Percentiles rank a stretch among this genome's conserved stretches.
These are phyloP conservation scores for Lophura nycthemera DNA, from an alignment of 2,113 vertebrate genomes.

Conservation along the genomic window DNA sequence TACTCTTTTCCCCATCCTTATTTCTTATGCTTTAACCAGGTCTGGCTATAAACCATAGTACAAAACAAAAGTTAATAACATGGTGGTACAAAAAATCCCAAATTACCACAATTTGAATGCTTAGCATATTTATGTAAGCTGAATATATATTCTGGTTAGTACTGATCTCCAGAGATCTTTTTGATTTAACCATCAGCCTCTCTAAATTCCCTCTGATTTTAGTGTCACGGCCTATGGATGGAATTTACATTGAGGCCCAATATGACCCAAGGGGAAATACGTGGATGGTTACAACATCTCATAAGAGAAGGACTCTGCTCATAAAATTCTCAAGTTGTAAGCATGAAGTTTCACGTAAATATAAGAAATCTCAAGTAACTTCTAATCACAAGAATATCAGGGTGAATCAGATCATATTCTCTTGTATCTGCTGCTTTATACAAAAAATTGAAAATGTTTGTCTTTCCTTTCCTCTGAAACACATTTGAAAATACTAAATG, in stretches of 20 bases:
- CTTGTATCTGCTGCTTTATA: background rate
- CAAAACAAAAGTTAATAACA: background rate
- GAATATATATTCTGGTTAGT: background rate
- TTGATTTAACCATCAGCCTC: background rate
- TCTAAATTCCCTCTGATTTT: background rate
- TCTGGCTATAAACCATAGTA: background rate
- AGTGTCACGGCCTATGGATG: accelerated
- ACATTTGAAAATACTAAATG: background rate
- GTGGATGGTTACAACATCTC: background rate
- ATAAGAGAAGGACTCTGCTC: background rate
- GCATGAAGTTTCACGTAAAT: background rate
- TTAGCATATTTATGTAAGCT: background rate
- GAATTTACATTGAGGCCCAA: background rate
- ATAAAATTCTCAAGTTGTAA: background rate
- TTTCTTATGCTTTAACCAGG: background rate
- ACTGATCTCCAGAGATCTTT: background rate
- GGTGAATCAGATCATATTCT: background rate
- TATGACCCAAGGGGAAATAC: background rate
- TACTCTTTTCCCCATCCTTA: background rate
- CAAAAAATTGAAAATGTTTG: background rate
- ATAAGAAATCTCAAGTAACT: background rate
- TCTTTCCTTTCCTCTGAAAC: background rate
- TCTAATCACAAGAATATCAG: background rate
- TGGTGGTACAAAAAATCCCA: background rate
- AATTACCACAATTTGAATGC: background rate